Conservation (phyloP, 2,797 vertebrate genomes). For the Catharus ustulatus region DNA sequence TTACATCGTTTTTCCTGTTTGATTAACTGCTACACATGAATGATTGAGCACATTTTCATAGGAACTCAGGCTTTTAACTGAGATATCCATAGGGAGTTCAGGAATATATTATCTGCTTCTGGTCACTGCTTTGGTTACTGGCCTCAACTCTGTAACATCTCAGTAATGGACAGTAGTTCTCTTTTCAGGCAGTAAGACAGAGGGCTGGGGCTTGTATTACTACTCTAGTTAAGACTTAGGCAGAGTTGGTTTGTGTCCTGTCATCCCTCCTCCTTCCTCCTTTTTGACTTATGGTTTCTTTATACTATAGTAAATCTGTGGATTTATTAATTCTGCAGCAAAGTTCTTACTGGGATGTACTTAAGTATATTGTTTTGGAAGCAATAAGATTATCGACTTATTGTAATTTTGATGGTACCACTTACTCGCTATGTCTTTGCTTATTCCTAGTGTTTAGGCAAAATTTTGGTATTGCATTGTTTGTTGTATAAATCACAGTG, state of each 20-base stretch:
- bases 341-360: not conserved
- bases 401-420: not conserved
- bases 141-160: not conserved
- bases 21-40: not conserved
- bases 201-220: not conserved
- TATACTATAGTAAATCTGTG: not conserved
- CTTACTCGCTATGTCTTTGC: not conserved
- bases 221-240: not conserved
- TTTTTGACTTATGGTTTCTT: not conserved
- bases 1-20: not conserved
- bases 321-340: not conserved
- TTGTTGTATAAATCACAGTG: not conserved
- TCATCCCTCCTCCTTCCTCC: not conserved
- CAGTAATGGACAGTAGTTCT: not conserved
- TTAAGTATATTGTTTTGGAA: not conserved
- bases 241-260: not conserved
- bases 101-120: not conserved
- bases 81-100: not conserved
- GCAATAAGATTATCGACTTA: not conserved
- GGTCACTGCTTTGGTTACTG: not conserved
- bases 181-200: not conserved
- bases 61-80: not conserved
- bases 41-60: not conserved
- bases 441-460: not conserved
- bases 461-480: not conserved